phyloP scores from a whole-genome alignment of 1,140 invertebrate species.

The Berghia stephanieae region DNA sequence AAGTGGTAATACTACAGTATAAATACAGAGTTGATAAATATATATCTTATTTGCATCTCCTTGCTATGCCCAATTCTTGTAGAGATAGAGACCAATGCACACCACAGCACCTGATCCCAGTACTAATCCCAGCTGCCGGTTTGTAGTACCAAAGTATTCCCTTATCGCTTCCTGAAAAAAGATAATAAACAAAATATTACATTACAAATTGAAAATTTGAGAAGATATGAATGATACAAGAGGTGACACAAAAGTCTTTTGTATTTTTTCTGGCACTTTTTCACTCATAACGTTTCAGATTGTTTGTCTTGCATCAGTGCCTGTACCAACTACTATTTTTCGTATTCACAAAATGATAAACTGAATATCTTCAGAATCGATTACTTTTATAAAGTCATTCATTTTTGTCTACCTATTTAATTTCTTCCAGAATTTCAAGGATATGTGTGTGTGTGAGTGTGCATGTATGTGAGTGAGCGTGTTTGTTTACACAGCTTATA shows the following conservation, averaged over 20 bases:
- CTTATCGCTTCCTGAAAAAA: constrained; percentile 56
- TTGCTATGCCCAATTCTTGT: too few relatives aligned
- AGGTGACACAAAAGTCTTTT: neutral
- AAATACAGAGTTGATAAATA: too few relatives aligned
- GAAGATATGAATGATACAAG: neutral
- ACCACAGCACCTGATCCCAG: constrained; percentile 36
- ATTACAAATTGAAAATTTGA: neutral
- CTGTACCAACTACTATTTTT: neutral
- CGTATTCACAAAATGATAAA: neutral
- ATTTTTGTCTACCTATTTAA: too few relatives aligned
- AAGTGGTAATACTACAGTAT: too few relatives aligned
- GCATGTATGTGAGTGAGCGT: neutral
- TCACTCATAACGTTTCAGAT: neutral
- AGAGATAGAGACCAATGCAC: constrained; percentile 11
- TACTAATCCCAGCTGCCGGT: constrained; percentile 43
- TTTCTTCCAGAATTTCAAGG: too few relatives aligned
- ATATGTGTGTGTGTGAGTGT: neutral
- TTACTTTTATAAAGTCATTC: neutral
- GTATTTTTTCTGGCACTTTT: neutral
- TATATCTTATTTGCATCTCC: too few relatives aligned
- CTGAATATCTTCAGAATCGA: neutral
- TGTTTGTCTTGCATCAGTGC: neutral
- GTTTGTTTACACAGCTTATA: neutral
- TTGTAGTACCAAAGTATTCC: constrained; percentile 61
- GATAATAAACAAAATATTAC: constrained; percentile 15